Base-by-base conservation (phyloP, 2,797 vertebrate genomes). In the Alfaro cultratus region DNA sequence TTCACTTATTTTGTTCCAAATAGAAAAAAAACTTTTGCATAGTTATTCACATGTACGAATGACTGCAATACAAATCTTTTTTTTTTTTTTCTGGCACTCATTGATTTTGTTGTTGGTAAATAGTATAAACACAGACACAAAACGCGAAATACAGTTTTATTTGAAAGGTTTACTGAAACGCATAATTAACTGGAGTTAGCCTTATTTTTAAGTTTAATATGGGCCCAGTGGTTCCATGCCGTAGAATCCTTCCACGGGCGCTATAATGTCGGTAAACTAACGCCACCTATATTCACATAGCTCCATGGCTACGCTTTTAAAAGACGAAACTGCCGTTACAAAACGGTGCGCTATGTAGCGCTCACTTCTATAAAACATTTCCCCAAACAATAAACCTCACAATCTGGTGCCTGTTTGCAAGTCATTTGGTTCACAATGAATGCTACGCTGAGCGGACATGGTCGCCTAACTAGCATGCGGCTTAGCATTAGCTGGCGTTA, bases 391-490 rank as follows among this genome's bases (percentile, higher is more conserved):
- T 15, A 13, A 57, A 10, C 23, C 4, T 2, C 9, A 6, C 13
- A 8, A 60, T 5, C 7, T 47, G 8, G 47, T 9, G 4, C n/a
- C 6, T 31, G n/a, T 46, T 78, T 29, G 45, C 18, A 7, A 26
- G 41, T 53, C 76, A 31, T 47, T 70, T 41, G 21, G 9, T 62
- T 5, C 31, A 67, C 39, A 57, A 70, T 51, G 41, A n/a, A 12
- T 47, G 75, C 26, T 49, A 53, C 55, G 43, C 75, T 45, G 45
- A 41, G 57, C 53, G 16, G 36, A 71, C 71, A 21, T 1, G 55
- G 23, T 88, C 87, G 88, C 15, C 84, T 83, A 89, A 89, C 86
- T 93, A 93, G 92, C 93, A 91, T 92, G 92, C 91, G 89, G 86
- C 51, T 89, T 92, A 93, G 93, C 90, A 87, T 70, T n/a, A 36